These are phyloP conservation scores for Zoanthus sansibaricus DNA, from an alignment of 92 coral and sea anemone species.

Conservation along the genomic window DNA sequence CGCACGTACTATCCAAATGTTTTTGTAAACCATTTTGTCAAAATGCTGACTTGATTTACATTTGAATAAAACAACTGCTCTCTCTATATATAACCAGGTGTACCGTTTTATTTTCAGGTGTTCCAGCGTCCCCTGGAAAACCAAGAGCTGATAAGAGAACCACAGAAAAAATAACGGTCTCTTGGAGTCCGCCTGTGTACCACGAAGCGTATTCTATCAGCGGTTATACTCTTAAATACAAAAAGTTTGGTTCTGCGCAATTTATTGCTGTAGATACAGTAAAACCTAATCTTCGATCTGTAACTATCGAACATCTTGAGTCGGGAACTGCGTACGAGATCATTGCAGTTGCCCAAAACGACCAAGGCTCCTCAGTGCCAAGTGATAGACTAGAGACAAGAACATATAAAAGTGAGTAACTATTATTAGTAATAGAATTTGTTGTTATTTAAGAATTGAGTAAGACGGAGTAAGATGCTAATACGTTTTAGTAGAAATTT, in stretches of 20 bases:
- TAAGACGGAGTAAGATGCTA: too few species aligned
- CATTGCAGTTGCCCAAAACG: conserved; percentile 23
- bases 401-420: conserved; percentile 6
- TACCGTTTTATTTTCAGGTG: background rate
- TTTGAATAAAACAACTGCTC: too few species aligned
- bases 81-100: background rate
- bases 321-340: conserved; percentile 32
- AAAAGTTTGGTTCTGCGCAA: background rate
- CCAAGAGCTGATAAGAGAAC: conserved; percentile 35
- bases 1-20: too few species aligned
- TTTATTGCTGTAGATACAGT: conserved; percentile 11
- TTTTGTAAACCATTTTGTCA: too few species aligned
- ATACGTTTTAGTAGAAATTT: too few species aligned
- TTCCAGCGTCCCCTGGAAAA: conserved; percentile 45
- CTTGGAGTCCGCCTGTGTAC: conserved; percentile 52
- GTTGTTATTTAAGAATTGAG: too few species aligned
- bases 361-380: background rate
- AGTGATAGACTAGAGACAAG: background rate
- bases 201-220: conserved; percentile 13
- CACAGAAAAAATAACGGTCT: conserved; percentile 27
- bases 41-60: too few species aligned
- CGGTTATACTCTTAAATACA: conserved; percentile 40
- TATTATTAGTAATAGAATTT: too few species aligned
- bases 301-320: conserved; percentile 14
- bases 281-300: background rate